Evolutionary conservation across 2,888 invertebrate species (phyloP).

Genomic region (Dynastes grantii): DNA sequence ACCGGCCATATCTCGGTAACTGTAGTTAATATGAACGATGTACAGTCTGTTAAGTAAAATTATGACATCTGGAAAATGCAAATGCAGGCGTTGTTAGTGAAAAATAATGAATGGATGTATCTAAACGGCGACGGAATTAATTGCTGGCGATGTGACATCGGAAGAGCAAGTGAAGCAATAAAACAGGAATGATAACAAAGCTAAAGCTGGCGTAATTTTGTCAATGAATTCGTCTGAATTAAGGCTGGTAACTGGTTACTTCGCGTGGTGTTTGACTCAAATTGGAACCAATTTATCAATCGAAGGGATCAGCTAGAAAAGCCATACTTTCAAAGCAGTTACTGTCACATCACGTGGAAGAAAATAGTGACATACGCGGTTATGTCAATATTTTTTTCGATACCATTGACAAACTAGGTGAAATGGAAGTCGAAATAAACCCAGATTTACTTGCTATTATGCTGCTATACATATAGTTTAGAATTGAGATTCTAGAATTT

Average conservation of each 20-base stretch:
- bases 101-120: slow-evolving; percentile 49
- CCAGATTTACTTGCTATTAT: slow-evolving; percentile 57
- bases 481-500: slow-evolving; percentile 63
- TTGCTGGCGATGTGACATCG: not conserved
- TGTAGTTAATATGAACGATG: too few relatives aligned
- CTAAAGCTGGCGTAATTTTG: slow-evolving; percentile 56
- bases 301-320: slow-evolving; percentile 63
- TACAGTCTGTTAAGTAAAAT: too few relatives aligned
- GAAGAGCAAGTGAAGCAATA: not conserved
- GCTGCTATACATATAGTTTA: slow-evolving; percentile 43
- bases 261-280: slow-evolving; percentile 65
- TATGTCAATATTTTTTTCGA: slow-evolving; percentile 65
- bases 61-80: slow-evolving; percentile 46
- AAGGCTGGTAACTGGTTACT: slow-evolving; percentile 59
- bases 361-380: slow-evolving; percentile 62
- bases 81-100: slow-evolving; percentile 54
- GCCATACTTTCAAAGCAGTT: slow-evolving; percentile 65
- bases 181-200: slow-evolving; percentile 48
- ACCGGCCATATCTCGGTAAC: too few relatives aligned
- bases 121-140: slow-evolving; percentile 49
- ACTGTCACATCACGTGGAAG: slow-evolving; percentile 62
- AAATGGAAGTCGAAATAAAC: slow-evolving; percentile 59
- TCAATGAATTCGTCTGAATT: slow-evolving; percentile 60
- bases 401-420: slow-evolving; percentile 63
- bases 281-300: slow-evolving; percentile 55